phyloP scores from a whole-genome alignment of 2,113 vertebrate species.

The Mesitornis unicolor region DNA sequence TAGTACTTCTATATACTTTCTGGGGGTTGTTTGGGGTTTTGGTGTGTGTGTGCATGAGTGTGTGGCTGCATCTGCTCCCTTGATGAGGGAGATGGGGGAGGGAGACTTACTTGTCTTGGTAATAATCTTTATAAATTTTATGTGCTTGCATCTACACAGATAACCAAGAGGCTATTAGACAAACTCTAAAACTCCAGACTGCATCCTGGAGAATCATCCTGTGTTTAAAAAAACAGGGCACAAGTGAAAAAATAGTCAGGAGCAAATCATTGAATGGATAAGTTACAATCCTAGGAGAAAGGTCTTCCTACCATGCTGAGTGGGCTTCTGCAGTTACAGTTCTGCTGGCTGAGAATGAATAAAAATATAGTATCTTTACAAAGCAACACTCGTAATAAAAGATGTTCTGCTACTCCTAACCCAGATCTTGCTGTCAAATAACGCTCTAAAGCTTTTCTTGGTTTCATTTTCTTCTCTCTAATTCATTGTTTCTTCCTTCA shows the following conservation, averaged over 20 bases:
- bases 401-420: background rate
- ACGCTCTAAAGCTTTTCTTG: background rate
- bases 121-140: background rate
- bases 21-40: accelerated
- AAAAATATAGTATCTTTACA: background rate
- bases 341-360: background rate
- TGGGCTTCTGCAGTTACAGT: background rate
- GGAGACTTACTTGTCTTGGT: background rate
- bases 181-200: background rate
- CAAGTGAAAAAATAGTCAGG: background rate
- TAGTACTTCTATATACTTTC: no score
- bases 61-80: background rate
- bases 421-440: background rate
- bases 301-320: background rate
- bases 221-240: background rate
- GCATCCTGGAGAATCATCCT: background rate
- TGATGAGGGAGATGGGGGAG: background rate
- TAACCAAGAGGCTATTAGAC: background rate
- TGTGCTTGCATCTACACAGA: background rate
- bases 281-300: background rate
- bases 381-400: background rate
- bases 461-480: background rate
- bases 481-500: constrained; percentile 9
- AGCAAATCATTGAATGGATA: background rate
- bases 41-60: no score